A percentile compares a stretch with the other conserved stretches of the same genome.
Conservation (phyloP, 2,797 vertebrate species). For the Sebastes iracundus region DNA sequence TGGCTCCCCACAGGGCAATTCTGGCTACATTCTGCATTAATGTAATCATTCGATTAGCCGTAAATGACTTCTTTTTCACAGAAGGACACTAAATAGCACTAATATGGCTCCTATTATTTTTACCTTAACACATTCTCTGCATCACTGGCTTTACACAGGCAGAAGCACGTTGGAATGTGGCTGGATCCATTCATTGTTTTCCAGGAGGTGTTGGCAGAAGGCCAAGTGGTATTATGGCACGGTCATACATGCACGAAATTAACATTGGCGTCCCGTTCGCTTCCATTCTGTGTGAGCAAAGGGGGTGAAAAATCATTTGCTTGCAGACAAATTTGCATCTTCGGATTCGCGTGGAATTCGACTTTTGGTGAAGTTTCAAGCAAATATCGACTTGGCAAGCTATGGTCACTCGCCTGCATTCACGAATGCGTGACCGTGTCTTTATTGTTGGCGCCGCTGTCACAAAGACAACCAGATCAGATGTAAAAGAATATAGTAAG, state of each 20-base stretch:
- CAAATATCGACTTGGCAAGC: too few relatives aligned
- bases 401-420: too few relatives aligned
- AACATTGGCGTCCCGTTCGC: too few relatives aligned
- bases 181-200: neutral
- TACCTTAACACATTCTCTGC: slow-evolving; percentile 2
- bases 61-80: slow-evolving; percentile 17
- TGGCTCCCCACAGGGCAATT: slow-evolving; percentile 17
- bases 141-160: neutral
- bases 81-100: slow-evolving; percentile 1
- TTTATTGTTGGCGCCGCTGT: neutral
- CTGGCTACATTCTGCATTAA: slow-evolving; percentile 8
- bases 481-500: neutral
- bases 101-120: slow-evolving; percentile 2
- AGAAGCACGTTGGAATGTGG: neutral
- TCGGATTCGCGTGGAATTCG: too few relatives aligned
- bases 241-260: too few relatives aligned
- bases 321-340: too few relatives aligned
- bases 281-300: too few relatives aligned
- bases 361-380: too few relatives aligned
- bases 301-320: too few relatives aligned
- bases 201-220: neutral
- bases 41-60: slow-evolving; percentile 12
- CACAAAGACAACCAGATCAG: neutral
- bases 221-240: neutral
- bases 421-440: too few relatives aligned